phyloP scores from a whole-genome alignment of 2,113 vertebrate species.

The Turdus rufiventris region DNA sequence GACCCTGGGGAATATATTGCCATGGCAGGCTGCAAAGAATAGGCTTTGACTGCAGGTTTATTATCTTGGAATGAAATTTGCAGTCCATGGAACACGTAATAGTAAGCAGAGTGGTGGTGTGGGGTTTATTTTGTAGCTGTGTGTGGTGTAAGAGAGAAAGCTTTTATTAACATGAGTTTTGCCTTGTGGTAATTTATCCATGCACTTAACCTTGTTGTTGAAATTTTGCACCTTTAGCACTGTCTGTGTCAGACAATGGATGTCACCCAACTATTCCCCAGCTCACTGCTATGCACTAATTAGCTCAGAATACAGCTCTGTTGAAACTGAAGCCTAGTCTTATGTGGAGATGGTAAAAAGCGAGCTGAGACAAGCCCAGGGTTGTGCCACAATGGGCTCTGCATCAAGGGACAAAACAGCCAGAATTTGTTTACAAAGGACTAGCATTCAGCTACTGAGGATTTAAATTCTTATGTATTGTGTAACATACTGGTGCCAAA shows the following conservation, averaged over 20 bases:
- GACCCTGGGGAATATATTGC: too few species aligned
- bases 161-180: rapidly evolving
- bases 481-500: background rate
- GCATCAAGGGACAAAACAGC: background rate
- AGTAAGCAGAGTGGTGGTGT: background rate
- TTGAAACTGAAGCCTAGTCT: background rate
- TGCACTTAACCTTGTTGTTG: background rate
- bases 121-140: background rate
- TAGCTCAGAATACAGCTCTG: background rate
- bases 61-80: background rate
- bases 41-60: background rate
- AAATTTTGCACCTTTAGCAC: background rate
- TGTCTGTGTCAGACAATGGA: background rate
- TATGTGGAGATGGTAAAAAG: background rate
- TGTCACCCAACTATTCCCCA: background rate
- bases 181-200: background rate
- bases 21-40: background rate
- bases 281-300: background rate
- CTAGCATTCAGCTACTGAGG: background rate
- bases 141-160: background rate
- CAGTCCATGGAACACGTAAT: rapidly evolving
- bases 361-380: background rate
- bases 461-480: background rate
- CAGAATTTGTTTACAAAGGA: background rate
- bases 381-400: background rate